These are phyloP conservation scores for Chironomus riparius DNA, from an alignment of 2,888 invertebrate genomes.

Conservation along the genomic window DNA sequence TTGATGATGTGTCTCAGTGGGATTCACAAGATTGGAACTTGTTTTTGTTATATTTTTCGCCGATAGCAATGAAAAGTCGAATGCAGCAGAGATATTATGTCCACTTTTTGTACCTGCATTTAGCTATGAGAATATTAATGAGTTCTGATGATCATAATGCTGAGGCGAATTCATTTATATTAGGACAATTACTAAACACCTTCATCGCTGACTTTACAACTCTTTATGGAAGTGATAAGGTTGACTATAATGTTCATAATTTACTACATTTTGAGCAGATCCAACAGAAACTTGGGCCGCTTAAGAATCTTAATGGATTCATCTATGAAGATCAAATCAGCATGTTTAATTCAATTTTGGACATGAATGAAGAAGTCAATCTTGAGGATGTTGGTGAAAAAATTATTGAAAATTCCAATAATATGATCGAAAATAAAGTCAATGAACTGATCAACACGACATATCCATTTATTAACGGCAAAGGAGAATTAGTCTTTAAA, in stretches of 20 bases:
- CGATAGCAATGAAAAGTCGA: constrained; percentile 27
- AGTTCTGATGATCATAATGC: constrained; percentile 5
- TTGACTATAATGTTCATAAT: constrained; percentile 29
- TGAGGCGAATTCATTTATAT: constrained; percentile 18
- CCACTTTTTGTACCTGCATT: constrained; percentile 28
- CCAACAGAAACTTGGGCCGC: constrained; percentile 19
- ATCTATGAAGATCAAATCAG: constrained; percentile 27
- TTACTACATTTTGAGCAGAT: constrained; percentile 29
- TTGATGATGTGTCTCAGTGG: constrained; percentile 26
- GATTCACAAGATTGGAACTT: constrained; percentile 26
- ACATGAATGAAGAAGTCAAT: not conserved
- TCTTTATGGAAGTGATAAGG: constrained; percentile 28
- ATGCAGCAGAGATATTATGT: constrained; percentile 27
- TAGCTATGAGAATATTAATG: constrained; percentile 28
- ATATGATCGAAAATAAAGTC: constrained; percentile 25
- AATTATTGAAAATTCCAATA: constrained; percentile 23
- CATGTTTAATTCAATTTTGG: constrained; percentile 5
- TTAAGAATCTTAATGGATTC: constrained; percentile 28
- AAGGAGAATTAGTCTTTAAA: constrained; percentile 20
- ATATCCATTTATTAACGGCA: constrained; percentile 22
- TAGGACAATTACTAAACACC: constrained; percentile 26
- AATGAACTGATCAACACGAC: constrained; percentile 21
- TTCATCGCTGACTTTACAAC: constrained; percentile 28
- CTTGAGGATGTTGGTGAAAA: constrained; percentile 26
- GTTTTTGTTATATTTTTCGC: constrained; percentile 29